Percentiles rank a stretch among this genome's conserved stretches.
Conservation (phyloP, 1,140 invertebrate species). For the Polyergus mexicanus region DNA sequence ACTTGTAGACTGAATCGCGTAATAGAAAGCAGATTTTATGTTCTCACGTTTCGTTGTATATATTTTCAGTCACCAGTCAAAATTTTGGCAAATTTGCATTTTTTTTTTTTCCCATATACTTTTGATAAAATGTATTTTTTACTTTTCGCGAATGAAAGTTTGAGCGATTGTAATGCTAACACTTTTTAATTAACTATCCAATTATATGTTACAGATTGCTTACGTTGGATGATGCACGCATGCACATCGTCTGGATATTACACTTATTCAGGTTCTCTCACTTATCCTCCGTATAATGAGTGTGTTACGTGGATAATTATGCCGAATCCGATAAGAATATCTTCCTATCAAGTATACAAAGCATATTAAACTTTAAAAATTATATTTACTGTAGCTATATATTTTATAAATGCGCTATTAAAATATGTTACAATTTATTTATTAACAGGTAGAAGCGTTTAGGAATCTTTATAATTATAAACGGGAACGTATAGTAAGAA, state of each 20-base stretch:
- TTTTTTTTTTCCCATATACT: neutral
- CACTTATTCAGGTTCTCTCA: conserved; percentile 91
- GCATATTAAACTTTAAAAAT: conserved; percentile 45
- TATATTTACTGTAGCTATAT: neutral
- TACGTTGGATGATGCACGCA: conserved; percentile 71
- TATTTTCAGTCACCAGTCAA: neutral
- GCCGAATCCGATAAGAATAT: conserved; percentile 90
- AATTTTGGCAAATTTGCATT: neutral
- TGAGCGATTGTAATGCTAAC: neutral
- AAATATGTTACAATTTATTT: conserved; percentile 63
- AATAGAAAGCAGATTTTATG: neutral
- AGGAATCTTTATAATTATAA: conserved; percentile 62
- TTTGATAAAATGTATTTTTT: neutral
- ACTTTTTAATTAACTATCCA: conserved; percentile 5
- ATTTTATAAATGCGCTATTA: neutral
- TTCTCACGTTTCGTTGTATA: neutral
- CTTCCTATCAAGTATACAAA: conserved; percentile 89
- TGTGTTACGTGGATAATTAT: conserved; percentile 92
- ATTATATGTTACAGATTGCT: conserved; percentile 61
- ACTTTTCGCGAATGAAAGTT: neutral
- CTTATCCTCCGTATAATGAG: conserved; percentile 90
- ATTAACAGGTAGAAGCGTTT: conserved; percentile 69
- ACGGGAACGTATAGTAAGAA: conserved; percentile 61
- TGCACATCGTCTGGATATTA: conserved; percentile 84
- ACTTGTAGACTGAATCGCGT: neutral